A percentile compares a stretch with the other conserved stretches of the same genome.
Conservation (phyloP, 2,888 invertebrate species). For the Pinctada fucata region DNA sequence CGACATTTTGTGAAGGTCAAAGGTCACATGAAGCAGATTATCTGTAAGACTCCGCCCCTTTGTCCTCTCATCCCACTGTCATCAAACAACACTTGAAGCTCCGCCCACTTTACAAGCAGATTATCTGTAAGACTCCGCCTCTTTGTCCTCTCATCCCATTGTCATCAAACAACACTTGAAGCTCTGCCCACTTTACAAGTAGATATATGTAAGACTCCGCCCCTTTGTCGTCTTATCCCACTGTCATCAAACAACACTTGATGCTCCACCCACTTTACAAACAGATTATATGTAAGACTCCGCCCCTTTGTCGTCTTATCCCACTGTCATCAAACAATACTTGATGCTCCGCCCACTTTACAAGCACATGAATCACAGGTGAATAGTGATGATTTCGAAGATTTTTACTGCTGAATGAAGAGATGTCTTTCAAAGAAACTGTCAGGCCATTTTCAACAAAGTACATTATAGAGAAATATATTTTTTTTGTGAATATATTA, state of each 20-base stretch:
- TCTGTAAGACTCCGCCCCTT: slow-evolving; percentile 72
- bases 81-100: too few species aligned
- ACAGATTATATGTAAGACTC: slow-evolving; percentile 79
- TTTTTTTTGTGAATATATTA: too few species aligned
- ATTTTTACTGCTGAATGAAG: too few species aligned
- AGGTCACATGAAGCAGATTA: slow-evolving; percentile 79
- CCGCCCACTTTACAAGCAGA: slow-evolving; percentile 73
- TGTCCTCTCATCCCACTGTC: slow-evolving; percentile 55
- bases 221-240: slow-evolving; percentile 59
- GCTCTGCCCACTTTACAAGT: slow-evolving; percentile 56
- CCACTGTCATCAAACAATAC: slow-evolving; percentile 19
- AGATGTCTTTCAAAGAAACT: too few species aligned
- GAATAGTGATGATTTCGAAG: too few species aligned
- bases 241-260: too few species aligned
- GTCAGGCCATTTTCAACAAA: too few species aligned
- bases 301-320: slow-evolving; percentile 59
- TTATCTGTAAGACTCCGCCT: slow-evolving; percentile 77
- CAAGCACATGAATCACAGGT: slow-evolving; percentile 76
- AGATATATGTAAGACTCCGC: slow-evolving; percentile 77
- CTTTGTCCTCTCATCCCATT: slow-evolving; percentile 56
- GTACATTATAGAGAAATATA: too few species aligned
- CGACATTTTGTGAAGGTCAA: slow-evolving; percentile 87
- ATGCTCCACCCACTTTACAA: too few species aligned
- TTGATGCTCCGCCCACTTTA: too few species aligned
- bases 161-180: too few species aligned